Percentiles rank a stretch among this genome's conserved stretches.
These are phyloP conservation scores for Salminus brasiliensis DNA, from an alignment of 2,113 vertebrate genomes.

Conservation along the genomic window DNA sequence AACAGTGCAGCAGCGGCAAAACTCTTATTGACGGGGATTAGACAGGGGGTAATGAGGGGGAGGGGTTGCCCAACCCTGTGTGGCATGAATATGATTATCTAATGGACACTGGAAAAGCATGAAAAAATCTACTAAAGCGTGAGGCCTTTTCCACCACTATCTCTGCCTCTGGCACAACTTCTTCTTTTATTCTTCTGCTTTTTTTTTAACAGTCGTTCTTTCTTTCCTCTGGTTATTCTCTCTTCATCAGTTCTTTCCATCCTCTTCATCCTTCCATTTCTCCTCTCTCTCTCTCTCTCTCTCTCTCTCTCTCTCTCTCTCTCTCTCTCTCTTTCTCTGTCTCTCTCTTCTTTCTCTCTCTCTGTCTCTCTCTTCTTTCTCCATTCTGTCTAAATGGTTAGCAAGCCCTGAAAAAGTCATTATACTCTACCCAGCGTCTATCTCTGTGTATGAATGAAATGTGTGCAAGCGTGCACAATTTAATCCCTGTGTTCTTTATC, in stretches of 20 bases:
- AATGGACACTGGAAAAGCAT: constrained; percentile 74
- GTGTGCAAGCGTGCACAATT: constrained; percentile 59
- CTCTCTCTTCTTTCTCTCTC: no score
- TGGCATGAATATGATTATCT: constrained; percentile 82
- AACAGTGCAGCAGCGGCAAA: constrained; percentile 64
- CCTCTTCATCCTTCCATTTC: neutral
- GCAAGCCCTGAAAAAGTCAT: constrained; percentile 67
- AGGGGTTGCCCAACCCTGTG: constrained; percentile 75
- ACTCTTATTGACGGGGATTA: constrained; percentile 78
- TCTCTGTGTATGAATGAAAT: constrained; percentile 64
- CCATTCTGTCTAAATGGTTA: constrained; percentile 55
- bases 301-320: no score
- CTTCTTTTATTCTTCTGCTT: constrained; percentile 16
- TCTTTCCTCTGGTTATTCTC: constrained; percentile 40
- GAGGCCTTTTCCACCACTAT: constrained; percentile 77
- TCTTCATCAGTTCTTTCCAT: constrained; percentile 23
- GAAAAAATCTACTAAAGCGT: constrained; percentile 74
- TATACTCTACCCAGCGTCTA: constrained; percentile 62
- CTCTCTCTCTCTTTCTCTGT: no score
- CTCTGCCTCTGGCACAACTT: constrained; percentile 72
- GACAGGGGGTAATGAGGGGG: constrained; percentile 75
- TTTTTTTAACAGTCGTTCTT: constrained; percentile 17
- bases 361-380: constrained; percentile 55
- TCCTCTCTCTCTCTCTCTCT: no score
- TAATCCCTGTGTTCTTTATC: constrained; percentile 59